These are phyloP conservation scores for Drosophila dunni DNA, from an alignment of 1,140 invertebrate genomes.

Conservation along the genomic window DNA sequence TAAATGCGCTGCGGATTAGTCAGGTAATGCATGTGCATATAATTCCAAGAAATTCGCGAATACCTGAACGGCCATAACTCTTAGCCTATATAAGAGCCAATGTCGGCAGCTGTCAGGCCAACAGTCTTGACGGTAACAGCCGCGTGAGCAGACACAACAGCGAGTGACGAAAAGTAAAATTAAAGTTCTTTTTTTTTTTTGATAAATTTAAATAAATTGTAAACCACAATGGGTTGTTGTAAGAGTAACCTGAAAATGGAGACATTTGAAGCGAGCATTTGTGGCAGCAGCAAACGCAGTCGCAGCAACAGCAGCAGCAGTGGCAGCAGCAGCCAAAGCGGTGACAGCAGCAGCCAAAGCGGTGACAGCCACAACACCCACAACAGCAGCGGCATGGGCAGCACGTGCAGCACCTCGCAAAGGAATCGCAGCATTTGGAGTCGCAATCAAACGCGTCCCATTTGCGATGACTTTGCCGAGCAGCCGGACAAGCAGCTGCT, in stretches of 20 bases:
- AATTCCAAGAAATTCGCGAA: constrained; percentile 34
- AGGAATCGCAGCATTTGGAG: constrained; percentile 27
- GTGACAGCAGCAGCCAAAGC: constrained; percentile 9
- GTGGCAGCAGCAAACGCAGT: constrained; percentile 48
- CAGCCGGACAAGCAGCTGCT: constrained; percentile 56
- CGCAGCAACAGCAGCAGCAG: constrained; percentile 33
- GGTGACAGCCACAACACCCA: constrained; percentile 14
- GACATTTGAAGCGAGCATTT: constrained; percentile 44
- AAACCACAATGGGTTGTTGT: constrained; percentile 61
- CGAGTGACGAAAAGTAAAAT: not conserved
- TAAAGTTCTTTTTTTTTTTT: too few relatives aligned
- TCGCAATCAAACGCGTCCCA: constrained; percentile 47
- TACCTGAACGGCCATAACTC: not conserved
- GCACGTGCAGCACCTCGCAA: constrained; percentile 22
- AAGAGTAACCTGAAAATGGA: constrained; percentile 60
- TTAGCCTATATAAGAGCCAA: constrained; percentile 16
- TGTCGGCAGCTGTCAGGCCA: not conserved
- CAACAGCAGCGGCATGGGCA: constrained; percentile 53
- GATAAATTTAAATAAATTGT: not conserved
- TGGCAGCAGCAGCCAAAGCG: constrained; percentile 32
- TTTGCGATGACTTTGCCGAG: constrained; percentile 73
- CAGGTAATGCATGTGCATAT: not conserved
- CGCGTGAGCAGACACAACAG: not conserved
- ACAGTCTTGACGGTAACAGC: constrained; percentile 13
- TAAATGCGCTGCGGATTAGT: constrained; percentile 22